Conservation (phyloP, 2,797 vertebrate species). For the Rhinichthys osculus region DNA sequence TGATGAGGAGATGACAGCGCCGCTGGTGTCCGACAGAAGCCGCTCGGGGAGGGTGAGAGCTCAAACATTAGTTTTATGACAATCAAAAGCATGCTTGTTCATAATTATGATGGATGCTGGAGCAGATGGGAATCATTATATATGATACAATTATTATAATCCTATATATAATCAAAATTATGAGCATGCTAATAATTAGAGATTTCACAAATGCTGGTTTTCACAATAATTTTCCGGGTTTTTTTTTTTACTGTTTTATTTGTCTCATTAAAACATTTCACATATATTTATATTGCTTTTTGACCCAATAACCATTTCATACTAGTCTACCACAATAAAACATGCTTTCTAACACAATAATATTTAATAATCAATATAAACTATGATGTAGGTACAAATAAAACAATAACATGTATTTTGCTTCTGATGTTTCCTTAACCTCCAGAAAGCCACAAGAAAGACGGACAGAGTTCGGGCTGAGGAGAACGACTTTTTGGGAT, state of each 20-base stretch:
- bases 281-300: not conserved
- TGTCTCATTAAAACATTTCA: not conserved
- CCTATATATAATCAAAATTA: too few relatives aligned
- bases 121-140: not conserved
- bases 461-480: slow-evolving; percentile 85
- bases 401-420: not conserved
- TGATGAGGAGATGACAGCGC: slow-evolving; percentile 89
- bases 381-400: not conserved
- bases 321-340: not conserved
- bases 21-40: slow-evolving; percentile 75
- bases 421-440: not conserved
- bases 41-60: slow-evolving; percentile 84
- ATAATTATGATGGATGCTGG: not conserved
- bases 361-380: too few relatives aligned
- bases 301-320: not conserved
- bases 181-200: too few relatives aligned
- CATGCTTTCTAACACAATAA: not conserved
- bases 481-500: slow-evolving; percentile 81
- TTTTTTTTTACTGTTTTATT: not conserved
- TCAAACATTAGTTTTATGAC: too few relatives aligned
- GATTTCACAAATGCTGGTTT: not conserved
- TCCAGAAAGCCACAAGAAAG: slow-evolving; percentile 92
- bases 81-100: not conserved
- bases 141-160: too few relatives aligned
- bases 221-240: not conserved